Percentiles rank a stretch among this genome's conserved stretches.
phyloP scores from a whole-genome alignment of 2,113 vertebrate species.

The Coptodon rendalli region DNA sequence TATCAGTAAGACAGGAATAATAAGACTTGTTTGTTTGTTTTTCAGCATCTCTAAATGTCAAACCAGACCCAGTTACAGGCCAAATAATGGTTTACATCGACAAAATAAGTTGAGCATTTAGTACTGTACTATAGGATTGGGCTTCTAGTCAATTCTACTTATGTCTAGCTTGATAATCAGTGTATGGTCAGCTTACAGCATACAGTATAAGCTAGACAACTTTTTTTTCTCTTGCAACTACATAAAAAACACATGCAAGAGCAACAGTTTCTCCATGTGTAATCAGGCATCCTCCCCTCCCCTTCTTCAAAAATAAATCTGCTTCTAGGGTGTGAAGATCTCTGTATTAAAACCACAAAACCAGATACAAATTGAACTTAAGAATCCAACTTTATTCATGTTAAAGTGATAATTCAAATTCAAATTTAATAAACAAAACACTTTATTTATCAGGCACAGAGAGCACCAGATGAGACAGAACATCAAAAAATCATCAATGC shows the following conservation, averaged over 20 bases:
- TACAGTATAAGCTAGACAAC: neutral
- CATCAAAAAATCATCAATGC: neutral
- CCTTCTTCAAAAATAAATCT: neutral
- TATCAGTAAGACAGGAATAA: neutral
- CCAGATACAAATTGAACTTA: neutral
- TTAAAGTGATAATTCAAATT: neutral
- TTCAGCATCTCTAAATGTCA: accelerated
- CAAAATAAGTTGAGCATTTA: neutral
- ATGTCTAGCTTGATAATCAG: neutral
- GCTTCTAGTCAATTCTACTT: neutral
- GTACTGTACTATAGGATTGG: neutral
- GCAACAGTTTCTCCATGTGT: neutral
- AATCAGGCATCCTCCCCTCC: neutral
- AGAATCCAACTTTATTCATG: neutral
- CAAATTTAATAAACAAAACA: neutral
- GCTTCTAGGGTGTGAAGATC: neutral
- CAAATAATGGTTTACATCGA: neutral
- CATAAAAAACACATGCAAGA: neutral
- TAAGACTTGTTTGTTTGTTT: neutral
- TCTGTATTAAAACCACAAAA: neutral
- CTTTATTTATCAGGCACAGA: neutral
- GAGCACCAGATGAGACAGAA: neutral
- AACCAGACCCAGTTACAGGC: neutral
- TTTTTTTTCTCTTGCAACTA: neutral
- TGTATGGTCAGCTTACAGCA: neutral